Conservation (phyloP, 1,140 invertebrate genomes). For the Leptopilina boulardi region DNA sequence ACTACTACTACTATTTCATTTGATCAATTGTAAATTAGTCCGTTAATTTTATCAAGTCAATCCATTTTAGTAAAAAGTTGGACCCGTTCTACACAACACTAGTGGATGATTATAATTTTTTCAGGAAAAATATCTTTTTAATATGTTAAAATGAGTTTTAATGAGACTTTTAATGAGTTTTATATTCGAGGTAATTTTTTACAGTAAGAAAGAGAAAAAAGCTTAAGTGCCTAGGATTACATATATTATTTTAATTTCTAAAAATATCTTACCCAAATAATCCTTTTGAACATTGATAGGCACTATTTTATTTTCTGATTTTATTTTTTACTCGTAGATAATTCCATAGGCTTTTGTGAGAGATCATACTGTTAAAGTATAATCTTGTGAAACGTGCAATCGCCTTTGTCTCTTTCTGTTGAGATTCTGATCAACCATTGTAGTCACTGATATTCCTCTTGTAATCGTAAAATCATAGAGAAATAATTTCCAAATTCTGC, state of each 20-base stretch:
- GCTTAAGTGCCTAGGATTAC: neutral
- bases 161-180: too few relatives aligned
- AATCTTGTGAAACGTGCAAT: neutral
- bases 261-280: slow-evolving; percentile 42
- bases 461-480: neutral
- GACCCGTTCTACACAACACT: too few relatives aligned
- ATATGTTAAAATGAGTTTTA: too few relatives aligned
- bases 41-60: too few relatives aligned
- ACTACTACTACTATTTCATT: too few relatives aligned
- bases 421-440: neutral
- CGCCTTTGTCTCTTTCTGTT: neutral
- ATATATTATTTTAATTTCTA: neutral
- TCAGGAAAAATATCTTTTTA: too few relatives aligned
- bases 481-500: neutral
- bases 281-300: slow-evolving; percentile 41
- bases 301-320: slow-evolving; percentile 41
- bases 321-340: slow-evolving; percentile 38
- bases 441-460: neutral
- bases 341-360: slow-evolving; percentile 36
- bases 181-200: neutral
- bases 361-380: slow-evolving; percentile 42
- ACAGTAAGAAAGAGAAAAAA: neutral
- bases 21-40: too few relatives aligned
- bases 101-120: too few relatives aligned
- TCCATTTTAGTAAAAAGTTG: too few relatives aligned